A percentile compares a stretch with the other conserved stretches of the same genome.
These are phyloP conservation scores for Lepidochitona cinerea DNA, from an alignment of 2,888 invertebrate species.

Conservation along the genomic window DNA sequence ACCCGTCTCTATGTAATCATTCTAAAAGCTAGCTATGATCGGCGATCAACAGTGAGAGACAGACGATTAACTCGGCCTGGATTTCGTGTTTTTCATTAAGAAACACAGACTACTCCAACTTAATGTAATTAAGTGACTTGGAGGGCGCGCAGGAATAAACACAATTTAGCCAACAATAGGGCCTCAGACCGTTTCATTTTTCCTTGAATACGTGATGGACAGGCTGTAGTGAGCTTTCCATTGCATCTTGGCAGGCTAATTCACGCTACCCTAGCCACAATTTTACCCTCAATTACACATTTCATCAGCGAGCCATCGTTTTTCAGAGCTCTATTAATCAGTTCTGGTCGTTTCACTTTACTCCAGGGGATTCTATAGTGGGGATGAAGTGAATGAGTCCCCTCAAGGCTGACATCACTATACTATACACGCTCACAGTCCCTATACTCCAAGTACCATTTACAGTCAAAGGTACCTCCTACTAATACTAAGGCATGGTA, in stretches of 20 bases:
- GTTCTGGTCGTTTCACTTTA: background rate
- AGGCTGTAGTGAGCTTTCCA: background rate
- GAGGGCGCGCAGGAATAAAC: conserved; percentile 9
- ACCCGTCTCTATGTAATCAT: conserved; percentile 6
- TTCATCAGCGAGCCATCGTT: conserved; percentile 8
- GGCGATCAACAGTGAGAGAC: background rate
- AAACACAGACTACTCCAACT: conserved; percentile 9
- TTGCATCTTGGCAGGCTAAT: background rate
- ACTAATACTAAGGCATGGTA: too few species aligned
- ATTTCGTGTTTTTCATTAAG: conserved; percentile 9
- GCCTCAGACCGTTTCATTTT: conserved; percentile 1
- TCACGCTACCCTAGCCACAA: conserved; percentile 5
- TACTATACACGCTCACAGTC: too few species aligned
- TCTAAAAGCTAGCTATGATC: conserved; percentile 9
- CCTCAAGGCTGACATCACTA: too few species aligned
- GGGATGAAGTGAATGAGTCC: background rate
- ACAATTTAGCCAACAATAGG: background rate
- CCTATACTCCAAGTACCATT: too few species aligned
- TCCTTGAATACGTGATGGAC: conserved; percentile 6
- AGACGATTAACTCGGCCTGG: conserved; percentile 6
- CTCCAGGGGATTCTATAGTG: background rate
- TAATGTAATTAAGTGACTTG: conserved; percentile 9
- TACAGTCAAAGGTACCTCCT: too few species aligned
- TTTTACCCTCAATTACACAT: conserved; percentile 8
- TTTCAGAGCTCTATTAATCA: background rate